Evolutionary conservation across 2,113 vertebrate genomes (phyloP), one percentile per base, ranked within the genome.

Genomic region (Origma solitaria): DNA sequence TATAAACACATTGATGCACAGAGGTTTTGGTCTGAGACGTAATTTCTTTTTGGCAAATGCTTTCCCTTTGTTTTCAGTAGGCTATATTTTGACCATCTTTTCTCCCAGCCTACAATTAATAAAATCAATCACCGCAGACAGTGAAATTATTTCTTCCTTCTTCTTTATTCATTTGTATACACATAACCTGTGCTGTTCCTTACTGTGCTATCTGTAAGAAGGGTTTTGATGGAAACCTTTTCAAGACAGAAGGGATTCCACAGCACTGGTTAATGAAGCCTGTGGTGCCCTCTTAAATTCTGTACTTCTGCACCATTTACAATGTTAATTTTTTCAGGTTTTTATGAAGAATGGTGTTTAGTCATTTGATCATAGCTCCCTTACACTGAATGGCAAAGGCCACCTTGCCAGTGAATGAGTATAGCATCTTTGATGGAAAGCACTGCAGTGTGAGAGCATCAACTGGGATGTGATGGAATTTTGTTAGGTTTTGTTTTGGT

Each of bases 1-100:
- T 53, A 37, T 61, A 38, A 62, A 45, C 8, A 8, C 20, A 54
- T 13, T 0, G 0, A 35, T 45, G 35, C 3, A 3, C 30, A 70
- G 22, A 80, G 22, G 21, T 89, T 95, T 87, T 13, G 9, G 6
- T 72, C 45, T 77, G 62, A 92, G 44, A 23, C 24, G 4, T 33
- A 47, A 33, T 45, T 45, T 77, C 21, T 58, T 73, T 64, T 58
- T 90, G 94, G 27, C 54, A 90, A 45, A 37, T 47, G 24, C 51
- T 65, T 80, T 93, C 15, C n/a, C 44, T 89, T 82, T 70, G 54
- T 86, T 81, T 88, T 88, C 47, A 23, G 30, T 56, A 65, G 79
- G 71, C 70, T 92, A 8, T 73, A 64, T 95, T 89, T 88, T 88
- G 31, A 42, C 68, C 7, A 1, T 47, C 66, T 82, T 80, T 91